Base-by-base conservation (phyloP, 1,140 invertebrate genomes). In the Drosophila ananassae region DNA sequence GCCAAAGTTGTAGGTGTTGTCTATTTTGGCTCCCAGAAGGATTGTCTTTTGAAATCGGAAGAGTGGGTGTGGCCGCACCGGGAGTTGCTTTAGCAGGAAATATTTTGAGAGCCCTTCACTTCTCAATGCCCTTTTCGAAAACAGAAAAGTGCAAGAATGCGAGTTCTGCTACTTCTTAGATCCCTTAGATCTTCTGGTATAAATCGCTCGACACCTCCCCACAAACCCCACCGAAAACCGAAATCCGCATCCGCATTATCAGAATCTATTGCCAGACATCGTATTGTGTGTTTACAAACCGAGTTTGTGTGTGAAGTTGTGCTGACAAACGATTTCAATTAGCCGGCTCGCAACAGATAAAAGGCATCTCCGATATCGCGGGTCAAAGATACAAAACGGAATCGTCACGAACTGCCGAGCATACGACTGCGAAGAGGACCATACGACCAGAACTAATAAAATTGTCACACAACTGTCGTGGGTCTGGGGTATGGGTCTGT, bases 321-420 rank as follows among this genome's bases (percentile, higher is more conserved):
- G 74, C 83, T 87, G 82, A 87, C 83, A 87, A 87, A 82, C 83
- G 82, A 89, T 79, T 87, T 87, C 82, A 87, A 87, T 87, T 87
- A 87, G 82, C 80, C 50, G 64, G 39, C 54, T 84, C 72, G 78
- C 61, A 60, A 73, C 66, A 84, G 75, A 73, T 59, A 78, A 75
- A 87, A 87, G 73, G 73, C 74, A 68, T 57, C 52, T 68, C 61
- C 51, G 56, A 48, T 46, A 73, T 69, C 63, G 75, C 79, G 72
- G 79, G 72, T 84, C 80, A 84, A 73, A 63, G 71, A 73, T 73
- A 56, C 68, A 73, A 63, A 79, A 66, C 61, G 76, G 78, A 80
- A 76, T 77, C 73, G 81, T 78, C 77, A 78, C 62, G 51, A 59
- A 44, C 79, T 68, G 69, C 62, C 32, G 63, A 13, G 4, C 28